phyloP scores from a whole-genome alignment of 2,113 vertebrate species.

The Scatophagus argus region DNA sequence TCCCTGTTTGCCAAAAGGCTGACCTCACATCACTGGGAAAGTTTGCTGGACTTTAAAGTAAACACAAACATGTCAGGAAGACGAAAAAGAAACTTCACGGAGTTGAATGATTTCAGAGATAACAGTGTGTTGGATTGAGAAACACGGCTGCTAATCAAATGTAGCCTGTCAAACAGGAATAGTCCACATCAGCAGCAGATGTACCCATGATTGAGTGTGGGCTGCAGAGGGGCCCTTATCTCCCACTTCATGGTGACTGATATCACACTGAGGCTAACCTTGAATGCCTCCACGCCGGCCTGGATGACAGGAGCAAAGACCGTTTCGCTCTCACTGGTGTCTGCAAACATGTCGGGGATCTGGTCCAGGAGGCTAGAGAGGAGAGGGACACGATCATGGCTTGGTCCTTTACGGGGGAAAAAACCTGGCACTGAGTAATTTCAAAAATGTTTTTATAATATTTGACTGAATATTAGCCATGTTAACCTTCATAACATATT shows the following conservation, averaged over 20 bases:
- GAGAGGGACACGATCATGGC: constrained; percentile 5
- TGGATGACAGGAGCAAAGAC: constrained; percentile 94
- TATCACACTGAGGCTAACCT: constrained; percentile 84
- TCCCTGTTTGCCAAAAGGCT: constrained; percentile 29
- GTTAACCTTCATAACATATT: background rate
- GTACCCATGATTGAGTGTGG: background rate
- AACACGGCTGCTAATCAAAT: background rate
- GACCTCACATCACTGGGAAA: constrained; percentile 55
- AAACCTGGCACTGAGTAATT: too few relatives aligned
- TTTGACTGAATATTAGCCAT: background rate
- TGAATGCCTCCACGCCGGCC: constrained; percentile 94
- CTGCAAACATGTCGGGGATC: constrained; percentile 97
- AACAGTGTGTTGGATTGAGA: background rate
- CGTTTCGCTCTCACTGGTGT: constrained; percentile 94
- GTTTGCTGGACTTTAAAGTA: constrained; percentile 51
- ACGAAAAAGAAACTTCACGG: constrained; percentile 8
- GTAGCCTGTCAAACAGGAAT: background rate
- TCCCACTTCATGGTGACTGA: constrained; percentile 15
- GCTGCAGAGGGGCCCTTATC: background rate
- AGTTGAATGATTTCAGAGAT: constrained; percentile 8
- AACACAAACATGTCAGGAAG: constrained; percentile 52
- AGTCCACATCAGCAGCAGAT: background rate
- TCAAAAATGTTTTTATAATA: background rate
- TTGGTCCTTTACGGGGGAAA: background rate
- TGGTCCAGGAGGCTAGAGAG: constrained; percentile 91